Base-by-base conservation (phyloP, 53 echinoderm and acorn worm species). In the Paelopatides confundens region DNA sequence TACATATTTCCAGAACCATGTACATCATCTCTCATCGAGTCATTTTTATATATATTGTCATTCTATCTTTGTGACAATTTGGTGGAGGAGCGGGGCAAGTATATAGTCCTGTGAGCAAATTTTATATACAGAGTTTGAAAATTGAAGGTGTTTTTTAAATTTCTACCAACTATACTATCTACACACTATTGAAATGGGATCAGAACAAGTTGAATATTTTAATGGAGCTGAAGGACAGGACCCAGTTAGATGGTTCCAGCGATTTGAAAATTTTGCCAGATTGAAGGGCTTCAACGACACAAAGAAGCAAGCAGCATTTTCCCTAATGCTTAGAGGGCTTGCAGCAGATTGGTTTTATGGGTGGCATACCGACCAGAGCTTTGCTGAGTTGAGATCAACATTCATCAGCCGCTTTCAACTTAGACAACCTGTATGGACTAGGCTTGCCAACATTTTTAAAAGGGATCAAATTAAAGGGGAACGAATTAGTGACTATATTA, bases 301-400 rank as follows among this genome's bases (percentile, higher is more conserved):
- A 26, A 66, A 66, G 29, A 66, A 66, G 66, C 14, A 12, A 14
- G 48, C 48, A 12, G 48, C 48, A 48, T 48, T 48, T 48, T 9
- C 48, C 2, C 3, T 71, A 4, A 2, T 40, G 5, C 71, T 71
- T 4, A 36, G 15, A 71, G 71, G 71, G 37, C 15, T 26, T 21
- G 71, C 71, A 8, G 71, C 71, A 14, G 71, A 71, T 26, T 36
- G 71, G 71, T 71, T 71, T 71, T 71, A 71, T 71, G 71, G 18
- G 34, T 15, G 39, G 7, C 71, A 71, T 71, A 24, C 13, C 3
- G 24, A 71, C 12, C 71, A 71, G 71, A 24, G 35, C 38, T 14
- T 71, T 2, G 71, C 2, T 36, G 7, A 35, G 9, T 38, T 71
- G 37, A 71, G 37, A 37, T 35, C 71, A 35, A 38, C 15, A 3